phyloP scores from a whole-genome alignment of 2,797 vertebrate species.

The Apogon hyalosoma region DNA sequence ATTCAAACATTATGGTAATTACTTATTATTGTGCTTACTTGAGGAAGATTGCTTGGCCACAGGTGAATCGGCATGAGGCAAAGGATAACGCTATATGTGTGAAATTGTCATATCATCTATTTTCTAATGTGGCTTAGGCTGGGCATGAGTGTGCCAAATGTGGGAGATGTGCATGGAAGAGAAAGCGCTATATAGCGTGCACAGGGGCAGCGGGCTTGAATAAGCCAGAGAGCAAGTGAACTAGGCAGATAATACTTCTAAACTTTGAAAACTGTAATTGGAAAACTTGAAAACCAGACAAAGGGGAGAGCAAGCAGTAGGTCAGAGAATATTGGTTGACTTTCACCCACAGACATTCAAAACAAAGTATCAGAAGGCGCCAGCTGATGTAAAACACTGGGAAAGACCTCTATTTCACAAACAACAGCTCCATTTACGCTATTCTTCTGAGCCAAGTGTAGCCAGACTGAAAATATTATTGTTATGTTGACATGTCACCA shows the following conservation, averaged over 20 bases:
- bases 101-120: constrained; percentile 78
- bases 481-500: too few relatives aligned
- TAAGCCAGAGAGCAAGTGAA: constrained; percentile 65
- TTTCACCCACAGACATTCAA: constrained; percentile 14
- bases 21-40: constrained; percentile 82
- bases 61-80: constrained; percentile 79
- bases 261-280: constrained; percentile 74
- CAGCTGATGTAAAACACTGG: constrained; percentile 25
- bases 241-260: constrained; percentile 71
- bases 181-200: constrained; percentile 24
- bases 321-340: constrained; percentile 46
- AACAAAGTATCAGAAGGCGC: constrained; percentile 10
- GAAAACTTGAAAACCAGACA: constrained; percentile 61
- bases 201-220: constrained; percentile 54
- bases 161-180: constrained; percentile 47
- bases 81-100: constrained; percentile 69
- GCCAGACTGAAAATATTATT: too few relatives aligned
- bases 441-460: too few relatives aligned
- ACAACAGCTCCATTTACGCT: too few relatives aligned
- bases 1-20: constrained; percentile 84
- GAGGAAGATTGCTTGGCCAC: constrained; percentile 80
- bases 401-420: constrained; percentile 14
- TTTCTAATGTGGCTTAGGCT: constrained; percentile 69
- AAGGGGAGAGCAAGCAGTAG: constrained; percentile 32
- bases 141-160: constrained; percentile 67